Evolutionary conservation across 2,113 vertebrate species (phyloP).

Genomic region (Amphiprion percula): DNA sequence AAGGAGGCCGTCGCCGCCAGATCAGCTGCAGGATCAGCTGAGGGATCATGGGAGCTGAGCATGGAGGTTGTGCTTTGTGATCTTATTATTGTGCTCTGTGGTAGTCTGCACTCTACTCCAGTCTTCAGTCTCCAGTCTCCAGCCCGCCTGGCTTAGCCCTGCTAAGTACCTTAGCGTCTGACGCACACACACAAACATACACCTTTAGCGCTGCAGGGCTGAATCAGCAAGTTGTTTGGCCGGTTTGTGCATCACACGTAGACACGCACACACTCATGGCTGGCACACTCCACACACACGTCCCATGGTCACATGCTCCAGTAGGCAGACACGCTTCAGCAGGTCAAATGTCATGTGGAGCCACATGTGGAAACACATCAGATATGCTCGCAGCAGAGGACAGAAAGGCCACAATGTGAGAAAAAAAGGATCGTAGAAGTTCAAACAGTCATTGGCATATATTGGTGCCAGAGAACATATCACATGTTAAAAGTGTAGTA

Average conservation of each 20-base stretch:
- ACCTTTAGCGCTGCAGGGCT: conserved; percentile 29
- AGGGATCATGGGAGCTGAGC: conserved; percentile 67
- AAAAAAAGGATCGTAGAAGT: not conserved
- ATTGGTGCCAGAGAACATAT: too few species aligned
- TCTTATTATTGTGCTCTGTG: conserved; percentile 70
- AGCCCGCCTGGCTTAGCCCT: not conserved
- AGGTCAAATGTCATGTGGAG: conserved; percentile 50
- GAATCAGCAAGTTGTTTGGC: conserved; percentile 56
- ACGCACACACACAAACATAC: conserved; percentile 40
- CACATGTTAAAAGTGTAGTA: too few species aligned
- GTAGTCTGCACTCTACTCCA: conserved; percentile 32
- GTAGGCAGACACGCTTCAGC: conserved; percentile 42
- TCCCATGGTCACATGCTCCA: conserved; percentile 34
- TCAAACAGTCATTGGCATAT: too few species aligned
- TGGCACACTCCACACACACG: conserved; percentile 67
- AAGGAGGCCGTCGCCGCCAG: conserved; percentile 33
- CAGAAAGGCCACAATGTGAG: conserved; percentile 1
- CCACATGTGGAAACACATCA: conserved; percentile 39
- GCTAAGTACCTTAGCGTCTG: conserved; percentile 44
- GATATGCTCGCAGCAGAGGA: conserved; percentile 6
- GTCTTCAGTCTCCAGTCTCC: conserved; percentile 13
- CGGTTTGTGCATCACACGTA: conserved; percentile 51
- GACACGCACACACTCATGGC: conserved; percentile 14
- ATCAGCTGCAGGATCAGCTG: conserved; percentile 75
- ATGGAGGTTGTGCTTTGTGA: conserved; percentile 54